A percentile compares a stretch with the other conserved stretches of the same genome.
These are phyloP conservation scores for Borostomias antarcticus DNA, from an alignment of 2,797 vertebrate species.

Conservation along the genomic window DNA sequence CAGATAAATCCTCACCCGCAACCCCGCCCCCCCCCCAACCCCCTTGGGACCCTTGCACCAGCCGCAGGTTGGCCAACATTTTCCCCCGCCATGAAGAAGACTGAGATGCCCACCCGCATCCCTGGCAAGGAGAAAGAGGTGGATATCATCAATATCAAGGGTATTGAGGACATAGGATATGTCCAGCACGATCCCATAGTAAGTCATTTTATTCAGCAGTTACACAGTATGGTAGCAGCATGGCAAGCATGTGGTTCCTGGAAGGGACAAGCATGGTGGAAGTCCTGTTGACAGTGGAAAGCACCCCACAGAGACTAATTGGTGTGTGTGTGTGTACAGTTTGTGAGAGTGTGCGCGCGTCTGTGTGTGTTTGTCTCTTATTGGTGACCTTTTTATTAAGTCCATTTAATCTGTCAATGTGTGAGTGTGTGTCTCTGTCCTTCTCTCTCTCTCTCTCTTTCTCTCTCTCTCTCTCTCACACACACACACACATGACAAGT, in stretches of 20 bases:
- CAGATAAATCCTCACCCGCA: constrained; percentile 13
- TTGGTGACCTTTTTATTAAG: not conserved
- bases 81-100: constrained; percentile 75
- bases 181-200: constrained; percentile 79
- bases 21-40: constrained; percentile 9
- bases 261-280: no score
- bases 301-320: no score
- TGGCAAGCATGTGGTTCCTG: not conserved
- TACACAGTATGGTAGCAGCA: not conserved
- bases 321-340: no score
- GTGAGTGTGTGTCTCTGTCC: not conserved
- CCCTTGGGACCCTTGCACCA: not conserved
- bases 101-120: constrained; percentile 75
- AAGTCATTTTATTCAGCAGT: constrained; percentile 32
- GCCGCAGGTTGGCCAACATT: no score
- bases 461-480: no score
- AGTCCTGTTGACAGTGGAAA: no score
- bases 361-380: not conserved
- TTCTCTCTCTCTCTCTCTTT: no score
- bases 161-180: constrained; percentile 83
- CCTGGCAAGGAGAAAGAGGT: constrained; percentile 79
- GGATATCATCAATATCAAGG: constrained; percentile 85
- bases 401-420: not conserved
- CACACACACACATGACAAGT: no score
- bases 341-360: no score